Conservation (phyloP, 2,797 vertebrate species). For the Pseudocheirus occidentalis region DNA sequence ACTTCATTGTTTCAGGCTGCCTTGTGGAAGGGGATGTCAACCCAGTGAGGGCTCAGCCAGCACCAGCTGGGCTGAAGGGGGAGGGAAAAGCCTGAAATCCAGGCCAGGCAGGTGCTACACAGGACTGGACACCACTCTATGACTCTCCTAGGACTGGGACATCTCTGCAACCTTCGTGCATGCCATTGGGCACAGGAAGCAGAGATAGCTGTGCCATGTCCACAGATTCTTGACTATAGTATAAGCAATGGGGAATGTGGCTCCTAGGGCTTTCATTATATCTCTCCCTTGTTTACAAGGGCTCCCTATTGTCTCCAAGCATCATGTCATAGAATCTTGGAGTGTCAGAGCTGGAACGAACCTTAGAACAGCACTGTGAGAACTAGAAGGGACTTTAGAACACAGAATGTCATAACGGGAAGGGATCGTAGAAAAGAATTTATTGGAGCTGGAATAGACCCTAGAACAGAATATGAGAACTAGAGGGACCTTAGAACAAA, state of each 20-base stretch:
- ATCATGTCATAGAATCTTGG: background rate
- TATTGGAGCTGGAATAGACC: background rate
- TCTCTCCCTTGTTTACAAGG: background rate
- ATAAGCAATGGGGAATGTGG: background rate
- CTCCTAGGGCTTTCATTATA: background rate
- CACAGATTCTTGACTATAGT: background rate
- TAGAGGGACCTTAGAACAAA: background rate
- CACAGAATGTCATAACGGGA: background rate
- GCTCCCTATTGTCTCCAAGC: background rate
- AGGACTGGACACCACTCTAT: background rate
- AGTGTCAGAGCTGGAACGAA: background rate
- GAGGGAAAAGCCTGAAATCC: background rate
- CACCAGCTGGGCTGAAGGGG: background rate
- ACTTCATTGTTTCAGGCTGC: background rate
- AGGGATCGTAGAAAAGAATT: background rate
- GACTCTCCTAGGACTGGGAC: background rate
- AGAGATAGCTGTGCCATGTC: background rate
- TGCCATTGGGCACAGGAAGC: background rate
- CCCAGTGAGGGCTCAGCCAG: background rate
- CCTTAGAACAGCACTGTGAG: background rate
- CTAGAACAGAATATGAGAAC: too few relatives aligned
- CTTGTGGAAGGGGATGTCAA: background rate
- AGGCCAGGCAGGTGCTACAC: background rate
- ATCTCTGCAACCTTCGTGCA: background rate
- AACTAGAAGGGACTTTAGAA: background rate